phyloP scores from a whole-genome alignment of 2,797 vertebrate genomes.

The Balearica regulorum region DNA sequence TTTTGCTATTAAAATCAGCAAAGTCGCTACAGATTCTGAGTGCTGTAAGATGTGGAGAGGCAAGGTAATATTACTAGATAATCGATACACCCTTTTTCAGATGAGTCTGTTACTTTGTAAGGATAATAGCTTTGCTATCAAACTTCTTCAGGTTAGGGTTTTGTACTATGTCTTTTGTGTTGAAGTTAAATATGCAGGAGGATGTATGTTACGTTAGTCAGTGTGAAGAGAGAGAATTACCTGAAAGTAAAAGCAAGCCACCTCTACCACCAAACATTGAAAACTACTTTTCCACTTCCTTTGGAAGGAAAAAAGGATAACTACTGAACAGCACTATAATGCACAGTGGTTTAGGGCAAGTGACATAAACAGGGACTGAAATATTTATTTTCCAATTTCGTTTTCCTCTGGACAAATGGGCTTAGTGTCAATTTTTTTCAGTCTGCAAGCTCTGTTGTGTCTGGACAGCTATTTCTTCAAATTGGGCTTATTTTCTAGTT shows the following conservation, averaged over 20 bases:
- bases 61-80: background rate
- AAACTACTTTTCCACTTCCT: background rate
- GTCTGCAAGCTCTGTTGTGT: slow-evolving; percentile 45
- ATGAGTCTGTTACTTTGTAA: background rate
- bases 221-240: background rate
- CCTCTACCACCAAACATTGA: background rate
- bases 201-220: background rate
- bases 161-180: background rate
- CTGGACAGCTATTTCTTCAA: slow-evolving; percentile 68
- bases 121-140: background rate
- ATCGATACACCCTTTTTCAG: background rate
- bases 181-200: background rate
- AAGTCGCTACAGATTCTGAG: background rate
- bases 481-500: slow-evolving; percentile 68
- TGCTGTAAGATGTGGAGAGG: background rate
- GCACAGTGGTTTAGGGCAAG: background rate
- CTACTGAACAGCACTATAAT: background rate
- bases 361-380: background rate
- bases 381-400: background rate
- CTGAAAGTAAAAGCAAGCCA: background rate
- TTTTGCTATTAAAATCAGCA: background rate
- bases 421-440: slow-evolving; percentile 6
- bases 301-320: background rate
- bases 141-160: background rate
- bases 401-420: slow-evolving; percentile 22